A percentile compares a stretch with the other conserved stretches of the same genome.
phyloP scores from a whole-genome alignment of 2,797 vertebrate species.

The Ctenochaetus hawaiiensis region DNA sequence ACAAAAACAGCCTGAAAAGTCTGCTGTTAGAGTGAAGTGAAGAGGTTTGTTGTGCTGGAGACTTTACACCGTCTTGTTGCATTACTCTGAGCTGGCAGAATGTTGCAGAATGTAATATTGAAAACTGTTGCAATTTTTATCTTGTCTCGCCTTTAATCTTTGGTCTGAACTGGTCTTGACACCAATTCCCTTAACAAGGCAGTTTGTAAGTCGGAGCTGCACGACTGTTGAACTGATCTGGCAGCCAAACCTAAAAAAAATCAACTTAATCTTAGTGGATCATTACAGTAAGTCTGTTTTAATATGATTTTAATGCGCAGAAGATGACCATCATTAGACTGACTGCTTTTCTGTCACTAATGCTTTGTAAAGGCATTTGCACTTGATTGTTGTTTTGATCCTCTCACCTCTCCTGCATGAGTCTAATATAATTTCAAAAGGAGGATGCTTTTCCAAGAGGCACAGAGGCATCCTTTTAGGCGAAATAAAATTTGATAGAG shows the following conservation, averaged over 20 bases:
- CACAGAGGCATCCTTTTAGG: slow-evolving; percentile 62
- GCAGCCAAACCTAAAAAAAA: slow-evolving; percentile 26
- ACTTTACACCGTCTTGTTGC: no score
- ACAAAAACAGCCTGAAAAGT: no score
- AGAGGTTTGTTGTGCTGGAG: no score
- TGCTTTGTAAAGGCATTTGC: slow-evolving; percentile 42
- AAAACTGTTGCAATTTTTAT: no score
- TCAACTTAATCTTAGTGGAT: slow-evolving; percentile 35
- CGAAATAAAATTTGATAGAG: slow-evolving; percentile 71
- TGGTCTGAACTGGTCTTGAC: background rate
- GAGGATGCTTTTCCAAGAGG: slow-evolving; percentile 44
- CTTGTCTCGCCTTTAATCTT: no score
- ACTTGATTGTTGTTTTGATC: slow-evolving; percentile 57
- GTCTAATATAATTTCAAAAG: slow-evolving; percentile 58
- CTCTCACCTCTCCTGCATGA: slow-evolving; percentile 37
- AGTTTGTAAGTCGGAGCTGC: slow-evolving; percentile 23
- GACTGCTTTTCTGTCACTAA: slow-evolving; percentile 25
- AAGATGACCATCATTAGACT: slow-evolving; percentile 20
- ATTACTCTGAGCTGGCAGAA: no score
- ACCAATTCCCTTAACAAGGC: slow-evolving; percentile 13
- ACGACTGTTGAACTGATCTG: slow-evolving; percentile 20
- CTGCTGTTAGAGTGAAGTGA: no score
- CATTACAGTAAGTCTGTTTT: slow-evolving; percentile 45
- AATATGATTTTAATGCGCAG: slow-evolving; percentile 44
- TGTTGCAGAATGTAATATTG: no score